phyloP scores from a whole-genome alignment of 2,113 vertebrate genomes.

The Eptesicus fuscus region DNA sequence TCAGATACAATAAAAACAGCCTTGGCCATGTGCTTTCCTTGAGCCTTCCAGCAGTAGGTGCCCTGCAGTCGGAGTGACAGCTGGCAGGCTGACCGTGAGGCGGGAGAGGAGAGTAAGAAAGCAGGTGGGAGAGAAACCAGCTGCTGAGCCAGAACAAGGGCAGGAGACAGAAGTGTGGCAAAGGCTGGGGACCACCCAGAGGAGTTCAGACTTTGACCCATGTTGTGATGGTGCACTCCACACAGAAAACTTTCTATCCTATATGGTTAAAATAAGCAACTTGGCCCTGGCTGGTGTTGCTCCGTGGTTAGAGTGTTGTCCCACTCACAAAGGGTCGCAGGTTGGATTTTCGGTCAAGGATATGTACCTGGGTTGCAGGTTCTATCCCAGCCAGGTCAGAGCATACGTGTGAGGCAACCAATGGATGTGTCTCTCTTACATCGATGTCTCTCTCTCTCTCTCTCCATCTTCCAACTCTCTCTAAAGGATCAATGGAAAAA shows the following conservation, averaged over 20 bases:
- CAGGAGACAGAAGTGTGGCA: not conserved
- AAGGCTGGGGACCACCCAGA: no score
- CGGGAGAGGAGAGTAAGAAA: not conserved
- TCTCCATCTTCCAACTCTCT: no score
- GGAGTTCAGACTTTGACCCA: not conserved
- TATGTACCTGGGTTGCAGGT: no score
- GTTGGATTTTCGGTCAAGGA: no score
- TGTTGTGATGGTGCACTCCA: not conserved
- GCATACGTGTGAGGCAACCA: no score
- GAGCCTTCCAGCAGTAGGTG: not conserved
- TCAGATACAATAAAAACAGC: not conserved
- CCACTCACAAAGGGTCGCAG: no score
- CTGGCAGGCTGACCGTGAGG: no score
- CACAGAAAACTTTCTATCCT: not conserved
- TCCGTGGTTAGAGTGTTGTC: no score
- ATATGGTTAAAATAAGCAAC: not conserved
- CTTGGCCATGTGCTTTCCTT: not conserved
- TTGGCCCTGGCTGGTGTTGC: not conserved
- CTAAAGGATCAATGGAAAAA: no score
- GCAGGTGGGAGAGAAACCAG: not conserved
- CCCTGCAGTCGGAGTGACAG: not conserved
- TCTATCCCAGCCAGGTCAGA: no score
- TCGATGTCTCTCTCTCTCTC: no score
- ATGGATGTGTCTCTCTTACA: no score
- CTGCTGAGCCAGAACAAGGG: rapidly evolving